Base-by-base conservation (phyloP, 2,888 invertebrate genomes). In the Troilus luridus region DNA sequence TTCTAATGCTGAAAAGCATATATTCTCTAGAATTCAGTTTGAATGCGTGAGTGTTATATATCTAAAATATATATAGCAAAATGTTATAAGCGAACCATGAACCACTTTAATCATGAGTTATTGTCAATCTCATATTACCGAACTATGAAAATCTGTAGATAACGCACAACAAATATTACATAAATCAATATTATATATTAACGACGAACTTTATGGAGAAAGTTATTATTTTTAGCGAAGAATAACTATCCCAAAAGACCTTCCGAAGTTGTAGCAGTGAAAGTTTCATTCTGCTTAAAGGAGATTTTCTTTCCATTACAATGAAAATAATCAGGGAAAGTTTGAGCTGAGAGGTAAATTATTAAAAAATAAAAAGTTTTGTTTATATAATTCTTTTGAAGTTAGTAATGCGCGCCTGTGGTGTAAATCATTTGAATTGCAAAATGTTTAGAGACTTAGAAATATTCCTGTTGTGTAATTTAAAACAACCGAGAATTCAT, bases 231-330 rank as follows among this genome's bases (percentile, higher is more conserved):
- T 17, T 67, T 14, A 24, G 67, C 10, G n/a, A n/a, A 41, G 41
- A 77, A 72, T 10, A 72, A 77, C 14, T 17, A 19, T 19, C 17
- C 12, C 72, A 77, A 77, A 77, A 27, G 72, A 77, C 17, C 72
- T 77, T 41, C 11, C n/a, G 56, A 58, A 58, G 56, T 85, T 56
- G n/a, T 85, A n/a, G 7, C 41, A 56, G 85, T n/a, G 56, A n/a
- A 85, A 85, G n/a, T 85, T 85, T 85, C 85, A 81, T 81, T 21
- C 81, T 56, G 19, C 81, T n/a, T 58, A 85, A 85, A 85, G 56
- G 85, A n/a, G 56, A 85, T 85, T 85, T 85, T 85, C 85, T 85
- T 85, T 85, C 85, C 85, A 85, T 85, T 85, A 56, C 85, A 85
- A 85, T 85, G 85, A 85, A 85, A 85, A 85, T 85, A 85, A 85